These are phyloP conservation scores for Python bivittatus DNA, from an alignment of 2,113 vertebrate genomes.

Conservation along the genomic window DNA sequence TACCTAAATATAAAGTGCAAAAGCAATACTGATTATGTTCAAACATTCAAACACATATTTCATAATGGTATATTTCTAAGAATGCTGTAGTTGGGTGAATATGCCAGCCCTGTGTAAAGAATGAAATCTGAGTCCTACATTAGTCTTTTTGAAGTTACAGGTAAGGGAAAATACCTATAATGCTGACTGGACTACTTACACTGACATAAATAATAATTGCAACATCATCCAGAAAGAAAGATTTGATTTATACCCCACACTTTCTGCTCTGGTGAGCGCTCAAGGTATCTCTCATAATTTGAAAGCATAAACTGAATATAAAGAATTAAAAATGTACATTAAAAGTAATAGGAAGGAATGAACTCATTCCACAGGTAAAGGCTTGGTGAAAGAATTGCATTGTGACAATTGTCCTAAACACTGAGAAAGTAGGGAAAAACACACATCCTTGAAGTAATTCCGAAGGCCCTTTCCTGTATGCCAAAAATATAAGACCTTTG, in stretches of 20 bases:
- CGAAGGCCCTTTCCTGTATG: not conserved
- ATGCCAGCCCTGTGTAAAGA: not conserved
- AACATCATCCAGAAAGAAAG: not conserved
- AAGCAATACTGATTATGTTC: not conserved
- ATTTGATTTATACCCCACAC: not conserved
- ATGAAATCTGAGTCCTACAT: not conserved
- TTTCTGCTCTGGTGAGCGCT: not conserved
- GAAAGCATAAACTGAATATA: not conserved
- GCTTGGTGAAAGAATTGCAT: not conserved
- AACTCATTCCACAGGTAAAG: not conserved
- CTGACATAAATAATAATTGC: not conserved
- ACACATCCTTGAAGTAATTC: not conserved
- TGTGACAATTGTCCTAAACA: not conserved
- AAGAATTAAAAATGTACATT: not conserved
- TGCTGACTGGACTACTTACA: not conserved
- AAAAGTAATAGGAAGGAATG: not conserved
- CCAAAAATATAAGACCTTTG: not conserved
- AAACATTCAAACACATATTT: not conserved
- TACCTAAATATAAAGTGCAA: not conserved
- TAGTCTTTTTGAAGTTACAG: not conserved
- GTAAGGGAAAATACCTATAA: not conserved
- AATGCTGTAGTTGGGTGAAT: not conserved
- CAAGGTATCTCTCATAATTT: not conserved
- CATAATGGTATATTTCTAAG: not conserved
- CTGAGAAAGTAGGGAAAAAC: not conserved